Percentiles rank a stretch among this genome's conserved stretches.
phyloP scores from a whole-genome alignment of 2,113 vertebrate genomes.

The Kryptolebias marmoratus region DNA sequence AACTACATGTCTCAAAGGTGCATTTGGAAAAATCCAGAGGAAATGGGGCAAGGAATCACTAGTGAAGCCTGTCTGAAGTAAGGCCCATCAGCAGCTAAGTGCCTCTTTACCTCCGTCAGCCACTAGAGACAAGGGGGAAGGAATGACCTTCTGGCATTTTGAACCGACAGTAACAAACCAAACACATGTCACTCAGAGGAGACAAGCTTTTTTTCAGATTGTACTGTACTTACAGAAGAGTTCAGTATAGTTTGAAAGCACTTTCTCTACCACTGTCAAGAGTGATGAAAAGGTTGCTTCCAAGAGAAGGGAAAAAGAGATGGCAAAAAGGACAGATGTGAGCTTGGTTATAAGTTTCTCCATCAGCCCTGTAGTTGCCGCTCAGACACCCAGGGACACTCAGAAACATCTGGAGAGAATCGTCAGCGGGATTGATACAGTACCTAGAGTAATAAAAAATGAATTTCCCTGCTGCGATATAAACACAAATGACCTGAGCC shows the following conservation, averaged over 20 bases:
- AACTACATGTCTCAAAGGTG: constrained; percentile 66
- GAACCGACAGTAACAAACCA: constrained; percentile 58
- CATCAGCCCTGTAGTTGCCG: constrained; percentile 57
- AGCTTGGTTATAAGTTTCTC: constrained; percentile 65
- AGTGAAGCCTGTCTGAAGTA: constrained; percentile 51
- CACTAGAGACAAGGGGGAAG: constrained; percentile 56
- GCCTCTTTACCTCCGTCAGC: constrained; percentile 76
- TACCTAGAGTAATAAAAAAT: constrained; percentile 78
- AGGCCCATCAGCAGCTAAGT: constrained; percentile 74
- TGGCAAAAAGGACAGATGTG: constrained; percentile 78
- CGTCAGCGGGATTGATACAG: constrained; percentile 71
- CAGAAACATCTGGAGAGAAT: constrained; percentile 81
- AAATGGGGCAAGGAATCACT: constrained; percentile 69
- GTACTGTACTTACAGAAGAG: constrained; percentile 56
- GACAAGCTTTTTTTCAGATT: constrained; percentile 36
- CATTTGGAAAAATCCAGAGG: constrained; percentile 66
- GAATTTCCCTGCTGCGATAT: constrained; percentile 71
- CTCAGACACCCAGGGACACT: constrained; percentile 71
- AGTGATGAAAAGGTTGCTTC: constrained; percentile 77
- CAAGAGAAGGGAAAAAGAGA: constrained; percentile 27
- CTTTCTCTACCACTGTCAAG: constrained; percentile 64
- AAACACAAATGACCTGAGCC: constrained; percentile 72
- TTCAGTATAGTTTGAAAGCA: constrained; percentile 52
- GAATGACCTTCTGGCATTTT: constrained; percentile 67
- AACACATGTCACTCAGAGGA: constrained; percentile 60